Evolutionary conservation across 2,113 vertebrate species (phyloP), one percentile per base, ranked within the genome.

Genomic region (Microcebus lehilahytsara): DNA sequence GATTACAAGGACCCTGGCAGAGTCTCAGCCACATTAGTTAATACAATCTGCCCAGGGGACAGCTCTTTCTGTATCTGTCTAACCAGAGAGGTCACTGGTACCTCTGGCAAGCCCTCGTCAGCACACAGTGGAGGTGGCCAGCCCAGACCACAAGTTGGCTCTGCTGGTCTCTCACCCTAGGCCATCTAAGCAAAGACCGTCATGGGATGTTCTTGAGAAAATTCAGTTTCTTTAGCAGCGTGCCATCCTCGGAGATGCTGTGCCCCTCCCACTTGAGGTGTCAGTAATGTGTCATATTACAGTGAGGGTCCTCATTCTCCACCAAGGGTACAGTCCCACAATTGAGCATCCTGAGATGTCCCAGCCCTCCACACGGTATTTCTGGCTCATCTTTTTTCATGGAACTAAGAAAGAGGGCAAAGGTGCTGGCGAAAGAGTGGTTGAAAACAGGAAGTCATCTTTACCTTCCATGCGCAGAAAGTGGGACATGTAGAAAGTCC

Each of bases 121-220:
- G 9, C 37, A 75, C 14, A 16, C 16, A 7, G 53, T 12, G 53
- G 32, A 49, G 72, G 16, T 5, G 1, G 5, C 32, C 58, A 49
- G 6, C 17, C 37, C 7, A 13, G 30, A 72, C 32, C 2, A 22
- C 0, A 34, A 75, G 25, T 42, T 49, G 23, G 60, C 34, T 78
- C 42, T 58, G 37, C 32, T 10, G 6, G 30, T 27, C 53, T 64
- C 60, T 25, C 0, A 0, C 22, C 25, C 78, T 9, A 23, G 20
- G 58, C 49, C 19, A 4, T 0, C 0, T 1, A 1, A 37, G 42
- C 80, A 5, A 34, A 64, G 37, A 34, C 32, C 19, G 30, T 84
- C 27, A 71, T 56, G 92, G 91, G 56, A 67, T 60, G 46, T 86
- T 84, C 92, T 75, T 91, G 75, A 93, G 96, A 97, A 98, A 97